phyloP scores from a whole-genome alignment of 2,113 vertebrate species.

The Eupsittula cactorum region DNA sequence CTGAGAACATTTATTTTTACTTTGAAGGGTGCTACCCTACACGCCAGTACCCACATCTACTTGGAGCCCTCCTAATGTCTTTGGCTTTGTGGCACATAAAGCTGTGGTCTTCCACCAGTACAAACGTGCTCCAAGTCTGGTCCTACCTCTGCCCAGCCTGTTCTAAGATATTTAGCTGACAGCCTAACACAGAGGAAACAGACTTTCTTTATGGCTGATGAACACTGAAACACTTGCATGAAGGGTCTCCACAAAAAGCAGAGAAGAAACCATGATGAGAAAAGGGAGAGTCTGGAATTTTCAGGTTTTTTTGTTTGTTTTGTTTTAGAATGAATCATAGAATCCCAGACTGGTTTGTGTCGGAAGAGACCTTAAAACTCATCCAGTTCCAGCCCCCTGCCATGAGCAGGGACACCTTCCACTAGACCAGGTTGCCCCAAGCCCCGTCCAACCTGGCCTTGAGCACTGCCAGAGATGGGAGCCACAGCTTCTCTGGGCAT shows the following conservation, averaged over 20 bases:
- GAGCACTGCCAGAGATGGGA: background rate
- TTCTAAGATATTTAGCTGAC: background rate
- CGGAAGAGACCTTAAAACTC: background rate
- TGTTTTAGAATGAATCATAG: background rate
- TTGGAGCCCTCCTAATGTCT: background rate
- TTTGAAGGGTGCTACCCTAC: background rate
- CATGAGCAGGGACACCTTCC: background rate
- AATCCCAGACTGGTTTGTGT: background rate
- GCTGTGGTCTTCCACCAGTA: background rate
- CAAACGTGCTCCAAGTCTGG: background rate
- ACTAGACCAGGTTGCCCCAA: background rate
- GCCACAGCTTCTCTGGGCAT: background rate
- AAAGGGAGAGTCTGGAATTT: background rate
- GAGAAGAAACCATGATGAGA: background rate
- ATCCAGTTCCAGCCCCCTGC: background rate
- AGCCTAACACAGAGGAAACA: background rate
- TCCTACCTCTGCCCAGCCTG: background rate
- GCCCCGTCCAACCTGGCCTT: background rate
- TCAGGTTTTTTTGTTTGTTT: background rate
- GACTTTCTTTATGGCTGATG: background rate
- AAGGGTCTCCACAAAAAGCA: background rate
- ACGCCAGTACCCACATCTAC: background rate
- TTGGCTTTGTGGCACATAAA: background rate
- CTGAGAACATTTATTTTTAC: background rate
- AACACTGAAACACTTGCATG: background rate